Evolutionary conservation across 1,140 invertebrate species (phyloP), one percentile per base, ranked within the genome.

Genomic region (Euwallacea fornicatus): DNA sequence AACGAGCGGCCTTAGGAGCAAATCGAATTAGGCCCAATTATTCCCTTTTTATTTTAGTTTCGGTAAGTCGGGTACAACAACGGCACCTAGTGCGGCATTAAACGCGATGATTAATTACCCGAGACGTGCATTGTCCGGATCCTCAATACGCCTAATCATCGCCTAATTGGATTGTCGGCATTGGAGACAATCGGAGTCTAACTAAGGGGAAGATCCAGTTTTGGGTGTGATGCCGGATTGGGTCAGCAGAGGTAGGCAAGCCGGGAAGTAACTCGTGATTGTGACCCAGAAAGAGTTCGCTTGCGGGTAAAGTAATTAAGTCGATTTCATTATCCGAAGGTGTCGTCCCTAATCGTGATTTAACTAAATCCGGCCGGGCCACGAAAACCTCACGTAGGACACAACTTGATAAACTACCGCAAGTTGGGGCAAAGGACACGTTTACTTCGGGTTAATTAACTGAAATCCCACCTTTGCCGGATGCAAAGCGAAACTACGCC

Each of bases 341-440:
- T 69, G 67, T 69, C 62, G 59, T 44, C 67, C 67, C 59, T 69
- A 69, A 69, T 69, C 67, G 60, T 69, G 67, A 69, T 69, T 69
- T 69, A 69, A 16, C 11, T 47, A 56, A 73, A 73, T 70, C 68
- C 72, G 55, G 54, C 53, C 67, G 63, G 42, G 73, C 21, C 33
- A 42, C 59, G 41, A n/a, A 59, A 55, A 68, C 53, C 68, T 70
- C 68, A 74, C 58, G 68, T 68, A 59, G 59, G 66, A 70, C 63
- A 58, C 65, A 54, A 58, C 55, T 64, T 74, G 69, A 71, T 74
- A 74, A 74, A 74, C 64, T 71, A 70, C 59, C 54, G 61, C 56
- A 55, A 68, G 21, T 33, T 33, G 21, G 21, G 21, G 21, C 21
- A 33, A 33, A 33, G 21, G 21, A 33, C 21, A 33, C 21, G 21